phyloP scores from a whole-genome alignment of 1,140 invertebrate species.

The Pogonomyrmex californicus region DNA sequence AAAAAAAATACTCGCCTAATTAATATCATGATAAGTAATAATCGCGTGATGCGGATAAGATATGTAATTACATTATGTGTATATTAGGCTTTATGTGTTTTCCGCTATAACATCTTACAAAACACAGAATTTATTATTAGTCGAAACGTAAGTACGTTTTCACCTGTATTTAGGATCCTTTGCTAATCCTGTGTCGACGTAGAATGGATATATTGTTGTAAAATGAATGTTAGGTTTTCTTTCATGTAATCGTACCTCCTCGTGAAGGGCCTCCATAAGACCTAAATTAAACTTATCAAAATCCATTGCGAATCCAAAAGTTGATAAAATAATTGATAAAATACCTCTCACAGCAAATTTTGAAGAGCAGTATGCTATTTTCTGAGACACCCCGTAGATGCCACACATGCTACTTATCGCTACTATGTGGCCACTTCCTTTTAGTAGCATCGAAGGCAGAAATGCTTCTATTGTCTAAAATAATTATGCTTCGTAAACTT shows the following conservation, averaged over 20 bases:
- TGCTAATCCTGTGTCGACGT: constrained; percentile 78
- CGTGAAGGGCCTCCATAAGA: constrained; percentile 80
- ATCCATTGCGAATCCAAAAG: background rate
- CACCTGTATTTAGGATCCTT: constrained; percentile 81
- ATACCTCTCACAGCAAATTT: constrained; percentile 96
- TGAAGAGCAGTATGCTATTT: constrained; percentile 97
- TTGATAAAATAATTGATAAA: background rate
- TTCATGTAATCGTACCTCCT: constrained; percentile 74
- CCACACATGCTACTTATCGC: constrained; percentile 97
- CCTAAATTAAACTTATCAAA: constrained; percentile 67
- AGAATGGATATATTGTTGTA: constrained; percentile 82
- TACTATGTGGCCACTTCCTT: constrained; percentile 96
- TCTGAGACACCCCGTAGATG: constrained; percentile 91
- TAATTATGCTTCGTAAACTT: background rate
- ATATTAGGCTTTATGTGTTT: background rate
- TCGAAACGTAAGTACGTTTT: background rate
- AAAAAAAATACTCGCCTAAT: constrained; percentile 28
- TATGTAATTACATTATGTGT: constrained; percentile 48
- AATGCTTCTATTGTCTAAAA: constrained; percentile 91
- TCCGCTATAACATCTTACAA: background rate
- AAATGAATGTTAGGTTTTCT: constrained; percentile 74
- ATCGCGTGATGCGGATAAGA: background rate
- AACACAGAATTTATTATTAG: background rate
- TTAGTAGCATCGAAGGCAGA: constrained; percentile 96
- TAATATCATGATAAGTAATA: constrained; percentile 1